A percentile compares a stretch with the other conserved stretches of the same genome.
These are phyloP conservation scores for Neelides sp. DNA, from an alignment of 1,140 invertebrate genomes.

Conservation along the genomic window DNA sequence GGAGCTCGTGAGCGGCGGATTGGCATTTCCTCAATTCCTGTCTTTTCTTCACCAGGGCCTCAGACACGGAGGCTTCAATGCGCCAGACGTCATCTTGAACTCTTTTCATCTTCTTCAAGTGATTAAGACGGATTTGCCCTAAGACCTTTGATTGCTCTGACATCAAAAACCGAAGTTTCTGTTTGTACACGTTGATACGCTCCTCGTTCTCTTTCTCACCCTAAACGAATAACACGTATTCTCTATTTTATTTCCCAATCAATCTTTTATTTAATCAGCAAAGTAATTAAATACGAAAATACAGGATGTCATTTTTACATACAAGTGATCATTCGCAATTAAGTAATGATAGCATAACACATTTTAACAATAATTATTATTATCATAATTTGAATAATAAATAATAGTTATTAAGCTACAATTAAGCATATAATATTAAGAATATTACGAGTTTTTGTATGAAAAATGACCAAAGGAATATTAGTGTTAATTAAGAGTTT, in stretches of 20 bases:
- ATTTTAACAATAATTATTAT: too few relatives aligned
- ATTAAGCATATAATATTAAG: too few relatives aligned
- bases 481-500: too few relatives aligned
- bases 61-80: constrained; percentile 13
- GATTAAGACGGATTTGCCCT: constrained; percentile 42
- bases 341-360: too few relatives aligned
- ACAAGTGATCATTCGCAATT: too few relatives aligned
- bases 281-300: background rate
- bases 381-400: too few relatives aligned
- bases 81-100: constrained; percentile 24
- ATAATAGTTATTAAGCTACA: too few relatives aligned
- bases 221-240: constrained; percentile 12
- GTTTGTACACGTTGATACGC: constrained; percentile 74
- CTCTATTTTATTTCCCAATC: too few relatives aligned
- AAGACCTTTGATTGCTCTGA: constrained; percentile 79
- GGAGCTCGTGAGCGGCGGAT: constrained; percentile 54
- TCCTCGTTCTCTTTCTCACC: constrained; percentile 70
- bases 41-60: constrained; percentile 58
- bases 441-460: too few relatives aligned
- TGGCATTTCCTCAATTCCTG: constrained; percentile 61
- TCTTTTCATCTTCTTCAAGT: constrained; percentile 22
- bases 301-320: too few relatives aligned
- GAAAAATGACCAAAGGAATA: too few relatives aligned
- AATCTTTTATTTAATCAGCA: too few relatives aligned
- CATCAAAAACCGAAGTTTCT: constrained; percentile 82